Conservation (phyloP, 2,888 invertebrate species). For the Rhabditophanes sp. region DNA sequence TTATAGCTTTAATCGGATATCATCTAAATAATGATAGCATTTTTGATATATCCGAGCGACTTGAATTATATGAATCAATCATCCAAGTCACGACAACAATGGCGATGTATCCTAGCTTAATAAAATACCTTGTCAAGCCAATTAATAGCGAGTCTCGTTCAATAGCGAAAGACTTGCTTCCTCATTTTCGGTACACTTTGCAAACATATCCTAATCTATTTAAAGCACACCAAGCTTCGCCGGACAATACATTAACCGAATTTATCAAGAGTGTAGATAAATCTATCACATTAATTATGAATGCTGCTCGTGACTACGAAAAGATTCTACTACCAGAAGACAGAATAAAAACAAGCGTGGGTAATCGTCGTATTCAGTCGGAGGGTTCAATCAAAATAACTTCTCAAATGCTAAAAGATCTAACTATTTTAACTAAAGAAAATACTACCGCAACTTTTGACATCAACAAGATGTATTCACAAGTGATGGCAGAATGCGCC, state of each 20-base stretch:
- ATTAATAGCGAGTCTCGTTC: slow-evolving; percentile 21
- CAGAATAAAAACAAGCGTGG: slow-evolving; percentile 22
- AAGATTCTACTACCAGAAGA: slow-evolving; percentile 27
- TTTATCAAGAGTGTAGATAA: slow-evolving; percentile 23
- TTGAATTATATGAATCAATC: slow-evolving; percentile 41
- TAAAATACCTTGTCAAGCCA: slow-evolving; percentile 29
- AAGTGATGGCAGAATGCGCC: too few species aligned
- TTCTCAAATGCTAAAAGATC: too few species aligned
- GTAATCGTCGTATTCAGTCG: too few species aligned
- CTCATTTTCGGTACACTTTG: slow-evolving; percentile 34
- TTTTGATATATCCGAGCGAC: slow-evolving; percentile 41
- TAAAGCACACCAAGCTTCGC: slow-evolving; percentile 29
- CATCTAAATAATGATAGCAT: slow-evolving; percentile 40
- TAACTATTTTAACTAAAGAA: too few species aligned
- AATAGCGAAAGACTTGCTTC: slow-evolving; percentile 36
- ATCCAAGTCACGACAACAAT: slow-evolving; percentile 33
- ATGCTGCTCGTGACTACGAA: slow-evolving; percentile 16
- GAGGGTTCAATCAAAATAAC: too few species aligned
- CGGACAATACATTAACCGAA: slow-evolving; percentile 39
- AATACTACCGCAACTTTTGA: too few species aligned
- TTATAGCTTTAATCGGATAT: slow-evolving; percentile 32
- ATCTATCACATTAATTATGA: slow-evolving; percentile 10
- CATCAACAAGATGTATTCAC: too few species aligned
- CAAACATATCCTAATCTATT: slow-evolving; percentile 22
- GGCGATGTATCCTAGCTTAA: slow-evolving; percentile 21